A percentile compares a stretch with the other conserved stretches of the same genome.
Evolutionary conservation across 2,888 invertebrate genomes (phyloP).

Genomic region (Troides helena): DNA sequence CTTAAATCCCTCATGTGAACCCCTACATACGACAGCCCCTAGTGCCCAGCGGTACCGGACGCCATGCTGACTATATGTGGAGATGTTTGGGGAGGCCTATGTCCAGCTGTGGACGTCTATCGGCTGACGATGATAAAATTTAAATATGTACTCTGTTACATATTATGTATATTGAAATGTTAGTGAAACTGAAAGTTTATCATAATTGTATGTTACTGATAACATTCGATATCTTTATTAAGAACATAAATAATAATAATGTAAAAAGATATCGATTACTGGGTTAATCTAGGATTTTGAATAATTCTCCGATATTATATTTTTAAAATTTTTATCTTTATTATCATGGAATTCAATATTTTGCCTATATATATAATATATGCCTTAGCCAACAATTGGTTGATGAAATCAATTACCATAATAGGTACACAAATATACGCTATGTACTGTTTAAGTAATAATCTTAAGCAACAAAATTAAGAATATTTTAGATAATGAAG

Average conservation of each 20-base stretch:
- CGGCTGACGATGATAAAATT: too few relatives aligned
- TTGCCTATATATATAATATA: background rate
- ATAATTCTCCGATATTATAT: background rate
- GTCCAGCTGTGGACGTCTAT: too few relatives aligned
- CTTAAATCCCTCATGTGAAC: too few relatives aligned
- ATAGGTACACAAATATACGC: too few relatives aligned
- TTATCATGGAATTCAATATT: background rate
- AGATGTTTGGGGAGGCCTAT: too few relatives aligned
- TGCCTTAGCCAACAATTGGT: background rate
- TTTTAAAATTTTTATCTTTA: background rate
- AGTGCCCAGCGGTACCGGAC: too few relatives aligned
- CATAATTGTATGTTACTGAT: background rate
- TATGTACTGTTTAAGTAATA: too few relatives aligned
- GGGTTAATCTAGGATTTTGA: conserved; percentile 19
- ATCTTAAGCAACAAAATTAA: too few relatives aligned
- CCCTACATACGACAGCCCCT: too few relatives aligned
- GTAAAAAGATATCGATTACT: background rate
- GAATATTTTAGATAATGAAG: too few relatives aligned
- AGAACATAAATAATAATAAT: background rate
- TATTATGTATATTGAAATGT: background rate
- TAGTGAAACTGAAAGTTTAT: background rate
- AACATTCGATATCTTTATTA: background rate
- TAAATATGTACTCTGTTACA: too few relatives aligned
- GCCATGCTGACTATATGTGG: too few relatives aligned
- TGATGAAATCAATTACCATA: background rate